Evolutionary conservation across 1,140 invertebrate genomes (phyloP), one percentile per base, ranked within the genome.

Genomic region (Sesamia nonagrioides): DNA sequence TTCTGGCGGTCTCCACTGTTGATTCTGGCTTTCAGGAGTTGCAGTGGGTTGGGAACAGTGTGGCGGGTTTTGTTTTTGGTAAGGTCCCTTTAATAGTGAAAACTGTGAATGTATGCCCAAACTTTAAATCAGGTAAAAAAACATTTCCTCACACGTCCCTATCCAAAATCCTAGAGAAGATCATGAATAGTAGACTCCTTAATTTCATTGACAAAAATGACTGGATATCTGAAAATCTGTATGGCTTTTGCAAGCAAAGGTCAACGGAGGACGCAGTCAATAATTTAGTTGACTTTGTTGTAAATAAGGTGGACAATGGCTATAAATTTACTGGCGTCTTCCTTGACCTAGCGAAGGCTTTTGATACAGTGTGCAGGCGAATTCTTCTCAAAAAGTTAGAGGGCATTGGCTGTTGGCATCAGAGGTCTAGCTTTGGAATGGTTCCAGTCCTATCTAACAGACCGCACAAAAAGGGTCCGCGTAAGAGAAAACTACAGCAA

Each of bases 311-410:
- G 9, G 58, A 37, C 33, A 15, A 37, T 0, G 58, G 58, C 11
- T 0, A 60, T 9, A 37, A 15, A 6, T 60, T 13, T n/a, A 15
- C 13, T 9, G 58, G 58, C 33, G 27, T 60, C 33, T 60, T 60
- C 13, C 27, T 60, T 4, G 58, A 60, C 58, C 58, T 60, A n/a
- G 58, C 58, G 3, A 60, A 60, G 13, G 58, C 58, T 2, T 60
- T 60, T 13, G 58, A 60, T 33, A 58, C 58, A 0, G 15, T 60
- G 15, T 60, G 33, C 3, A 60, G 58, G 58, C 27, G 7, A 0
- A 60, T 60, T 9, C 13, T 60, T 6, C 13, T 60, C 1, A 60
- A 37, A 7, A 60, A 60, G 13, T 5, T 60, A 11, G 13, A 33
- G 7, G n/a, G n/a, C n/a, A n/a, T n/a, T n/a, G n/a, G 9, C 6